These are phyloP conservation scores for Aphelocoma coerulescens DNA, from an alignment of 2,113 vertebrate species.

Conservation along the genomic window DNA sequence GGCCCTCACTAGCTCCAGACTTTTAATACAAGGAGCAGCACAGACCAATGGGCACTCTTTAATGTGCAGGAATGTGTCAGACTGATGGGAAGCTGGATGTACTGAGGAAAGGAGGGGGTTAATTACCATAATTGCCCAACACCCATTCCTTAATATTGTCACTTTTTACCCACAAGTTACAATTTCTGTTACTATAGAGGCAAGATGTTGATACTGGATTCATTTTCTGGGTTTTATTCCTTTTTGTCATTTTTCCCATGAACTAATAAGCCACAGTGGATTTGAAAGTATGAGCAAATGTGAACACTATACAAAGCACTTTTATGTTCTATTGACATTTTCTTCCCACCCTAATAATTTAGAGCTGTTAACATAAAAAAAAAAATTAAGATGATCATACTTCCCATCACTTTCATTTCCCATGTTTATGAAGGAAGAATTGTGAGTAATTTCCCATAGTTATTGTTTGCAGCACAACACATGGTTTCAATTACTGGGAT, in stretches of 20 bases:
- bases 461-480: constrained; percentile 62
- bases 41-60: background rate
- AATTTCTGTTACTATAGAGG: constrained; percentile 70
- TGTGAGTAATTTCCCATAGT: constrained; percentile 66
- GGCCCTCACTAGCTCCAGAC: background rate
- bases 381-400: constrained; percentile 43
- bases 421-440: constrained; percentile 48
- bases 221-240: constrained; percentile 68
- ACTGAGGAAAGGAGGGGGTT: background rate
- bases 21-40: background rate
- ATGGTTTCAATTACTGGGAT: constrained; percentile 68
- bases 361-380: constrained; percentile 62
- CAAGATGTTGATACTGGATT: constrained; percentile 75
- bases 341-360: constrained; percentile 70
- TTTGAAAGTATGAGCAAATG: constrained; percentile 67
- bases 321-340: constrained; percentile 69
- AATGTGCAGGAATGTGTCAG: background rate
- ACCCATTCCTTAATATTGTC: constrained; percentile 58
- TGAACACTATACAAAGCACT: constrained; percentile 66
- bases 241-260: constrained; percentile 76
- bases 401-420: constrained; percentile 65
- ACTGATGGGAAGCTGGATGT: background rate
- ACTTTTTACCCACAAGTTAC: constrained; percentile 56
- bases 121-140: background rate
- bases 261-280: constrained; percentile 76